Conservation (phyloP, 2,797 vertebrate species). For the Arnoldichthys spilopterus region DNA sequence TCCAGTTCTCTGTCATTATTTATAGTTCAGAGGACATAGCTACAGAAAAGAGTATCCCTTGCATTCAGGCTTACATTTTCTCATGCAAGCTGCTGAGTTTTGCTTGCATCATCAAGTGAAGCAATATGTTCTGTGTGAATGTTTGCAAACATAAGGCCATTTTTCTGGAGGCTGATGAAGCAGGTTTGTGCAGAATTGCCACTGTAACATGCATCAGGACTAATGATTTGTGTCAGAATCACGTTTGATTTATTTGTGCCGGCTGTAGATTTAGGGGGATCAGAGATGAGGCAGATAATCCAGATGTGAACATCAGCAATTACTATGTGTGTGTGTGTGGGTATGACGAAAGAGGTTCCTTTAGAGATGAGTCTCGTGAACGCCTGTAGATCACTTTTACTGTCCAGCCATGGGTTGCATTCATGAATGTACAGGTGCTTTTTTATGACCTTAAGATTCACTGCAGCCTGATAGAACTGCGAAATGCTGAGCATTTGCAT, state of each 20-base stretch:
- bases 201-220: conserved; percentile 9
- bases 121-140: background rate
- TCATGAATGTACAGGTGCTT: conserved; percentile 46
- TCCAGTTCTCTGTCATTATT: conserved; percentile 30
- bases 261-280: conserved; percentile 71
- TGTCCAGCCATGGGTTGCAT: background rate
- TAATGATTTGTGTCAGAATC: conserved; percentile 42
- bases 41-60: background rate
- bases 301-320: conserved; percentile 71
- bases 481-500: conserved; percentile 45
- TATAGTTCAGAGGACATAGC: background rate
- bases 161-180: conserved; percentile 21
- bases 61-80: background rate
- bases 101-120: conserved; percentile 9
- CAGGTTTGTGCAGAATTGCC: background rate
- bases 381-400: background rate
- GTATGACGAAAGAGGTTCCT: background rate
- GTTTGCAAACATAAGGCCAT: conserved; percentile 14
- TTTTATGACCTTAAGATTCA: conserved; percentile 41
- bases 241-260: conserved; percentile 65
- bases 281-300: conserved; percentile 74
- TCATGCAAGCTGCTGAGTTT: conserved; percentile 12
- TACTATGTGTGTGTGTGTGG: conserved; percentile 49
- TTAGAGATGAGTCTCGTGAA: background rate
- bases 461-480: conserved; percentile 44